Evolutionary conservation across 2,888 invertebrate species (phyloP).

Genomic region (Arctia plantaginis): DNA sequence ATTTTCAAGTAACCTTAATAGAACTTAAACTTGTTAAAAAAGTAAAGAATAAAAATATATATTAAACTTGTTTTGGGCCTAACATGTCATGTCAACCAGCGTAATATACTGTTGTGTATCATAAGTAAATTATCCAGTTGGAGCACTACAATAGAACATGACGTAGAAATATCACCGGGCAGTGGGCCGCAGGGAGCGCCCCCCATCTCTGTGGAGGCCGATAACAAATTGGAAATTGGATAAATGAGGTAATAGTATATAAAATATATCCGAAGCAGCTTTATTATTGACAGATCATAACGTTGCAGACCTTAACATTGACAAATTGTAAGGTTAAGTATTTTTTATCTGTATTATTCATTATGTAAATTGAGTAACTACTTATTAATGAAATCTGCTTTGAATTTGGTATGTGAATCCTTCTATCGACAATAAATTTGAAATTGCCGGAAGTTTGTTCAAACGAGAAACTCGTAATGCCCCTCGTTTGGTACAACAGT

Average conservation of each 20-base stretch:
- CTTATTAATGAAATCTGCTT: background rate
- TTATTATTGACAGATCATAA: constrained; percentile 61
- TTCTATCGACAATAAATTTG: too few relatives aligned
- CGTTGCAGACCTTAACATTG: constrained; percentile 30
- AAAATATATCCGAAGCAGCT: constrained; percentile 68
- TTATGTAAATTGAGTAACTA: background rate
- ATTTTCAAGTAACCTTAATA: background rate
- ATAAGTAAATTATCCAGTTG: constrained; percentile 57
- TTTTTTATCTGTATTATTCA: background rate
- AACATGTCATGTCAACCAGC: constrained; percentile 6
- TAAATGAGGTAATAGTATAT: constrained; percentile 66
- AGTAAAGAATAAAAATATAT: background rate
- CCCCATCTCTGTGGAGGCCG: constrained; percentile 43
- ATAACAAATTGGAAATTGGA: constrained; percentile 70
- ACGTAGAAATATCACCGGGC: constrained; percentile 69
- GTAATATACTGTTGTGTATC: constrained; percentile 36
- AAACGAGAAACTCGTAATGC: too few relatives aligned
- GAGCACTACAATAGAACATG: constrained; percentile 62
- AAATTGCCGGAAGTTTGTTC: too few relatives aligned
- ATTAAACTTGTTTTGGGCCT: background rate
- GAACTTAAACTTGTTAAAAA: background rate
- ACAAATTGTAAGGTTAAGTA: background rate
- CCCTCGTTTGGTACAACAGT: too few relatives aligned
- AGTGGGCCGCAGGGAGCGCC: constrained; percentile 34
- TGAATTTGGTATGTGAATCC: background rate